A percentile compares a stretch with the other conserved stretches of the same genome.
Conservation (phyloP, 2,797 vertebrate species). For the Lutjanus campechanus region DNA sequence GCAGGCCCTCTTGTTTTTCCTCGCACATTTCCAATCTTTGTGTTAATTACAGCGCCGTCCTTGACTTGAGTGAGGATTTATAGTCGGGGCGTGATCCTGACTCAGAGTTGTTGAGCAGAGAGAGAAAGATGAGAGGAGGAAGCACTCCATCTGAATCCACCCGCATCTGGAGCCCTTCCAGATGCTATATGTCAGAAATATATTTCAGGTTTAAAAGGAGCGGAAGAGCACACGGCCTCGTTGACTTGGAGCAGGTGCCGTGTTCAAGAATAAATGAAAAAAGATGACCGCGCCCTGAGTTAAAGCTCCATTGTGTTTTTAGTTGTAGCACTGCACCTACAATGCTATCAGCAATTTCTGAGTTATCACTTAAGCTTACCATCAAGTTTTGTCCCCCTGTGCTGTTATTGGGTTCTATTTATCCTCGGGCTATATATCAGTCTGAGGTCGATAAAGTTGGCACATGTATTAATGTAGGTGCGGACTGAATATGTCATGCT, state of each 20-base stretch:
- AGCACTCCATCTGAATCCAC: constrained; percentile 24
- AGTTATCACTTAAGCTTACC: constrained; percentile 18
- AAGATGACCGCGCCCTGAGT: constrained; percentile 13
- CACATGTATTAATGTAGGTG: not conserved
- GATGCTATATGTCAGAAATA: constrained; percentile 27
- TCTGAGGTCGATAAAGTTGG: not conserved
- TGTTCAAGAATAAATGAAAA: constrained; percentile 8
- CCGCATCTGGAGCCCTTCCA: constrained; percentile 25
- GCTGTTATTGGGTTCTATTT: constrained; percentile 35
- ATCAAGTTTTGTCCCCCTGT: constrained; percentile 15
- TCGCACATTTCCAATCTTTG: constrained; percentile 6
- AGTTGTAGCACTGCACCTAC: not conserved
- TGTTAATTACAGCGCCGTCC: constrained; percentile 51
- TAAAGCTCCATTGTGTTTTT: constrained; percentile 20
- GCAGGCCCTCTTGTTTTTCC: not conserved
- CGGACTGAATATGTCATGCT: not conserved
- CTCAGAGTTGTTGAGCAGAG: constrained; percentile 13
- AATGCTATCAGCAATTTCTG: constrained; percentile 1
- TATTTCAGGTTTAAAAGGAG: constrained; percentile 21
- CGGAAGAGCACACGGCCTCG: not conserved
- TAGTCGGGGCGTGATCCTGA: constrained; percentile 17
- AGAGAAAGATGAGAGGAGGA: constrained; percentile 13
- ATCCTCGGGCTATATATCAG: not conserved
- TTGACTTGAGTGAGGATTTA: constrained; percentile 50
- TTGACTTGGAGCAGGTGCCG: not conserved